Evolutionary conservation across 1,140 invertebrate species (phyloP).

Genomic region (Danaus melanippus): DNA sequence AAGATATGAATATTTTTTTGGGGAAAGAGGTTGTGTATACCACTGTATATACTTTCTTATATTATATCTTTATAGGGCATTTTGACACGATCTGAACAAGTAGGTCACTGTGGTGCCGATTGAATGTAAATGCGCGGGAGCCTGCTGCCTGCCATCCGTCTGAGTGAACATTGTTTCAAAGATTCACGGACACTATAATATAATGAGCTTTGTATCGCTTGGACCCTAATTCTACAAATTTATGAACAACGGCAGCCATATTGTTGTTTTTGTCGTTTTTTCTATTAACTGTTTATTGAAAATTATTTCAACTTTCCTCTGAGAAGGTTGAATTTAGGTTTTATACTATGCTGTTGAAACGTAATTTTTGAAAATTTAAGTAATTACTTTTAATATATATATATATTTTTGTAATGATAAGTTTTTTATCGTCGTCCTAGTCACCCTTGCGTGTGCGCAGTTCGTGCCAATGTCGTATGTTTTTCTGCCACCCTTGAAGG

Average conservation of each 20-base stretch:
- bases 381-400: background rate
- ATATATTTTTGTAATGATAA: constrained; percentile 1
- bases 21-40: too few species aligned
- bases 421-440: constrained; percentile 16
- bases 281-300: too few species aligned
- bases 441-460: constrained; percentile 60
- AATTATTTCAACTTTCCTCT: background rate
- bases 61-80: constrained; percentile 9
- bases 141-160: constrained; percentile 41
- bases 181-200: background rate
- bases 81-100: constrained; percentile 27
- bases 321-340: constrained; percentile 1
- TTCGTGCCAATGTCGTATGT: constrained; percentile 60
- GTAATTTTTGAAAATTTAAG: too few species aligned
- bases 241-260: too few species aligned
- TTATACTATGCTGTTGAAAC: background rate
- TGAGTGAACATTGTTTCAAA: constrained; percentile 19
- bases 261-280: too few species aligned
- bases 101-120: constrained; percentile 53
- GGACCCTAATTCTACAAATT: too few species aligned
- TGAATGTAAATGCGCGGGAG: constrained; percentile 63
- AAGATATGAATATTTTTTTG: too few species aligned
- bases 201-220: too few species aligned
- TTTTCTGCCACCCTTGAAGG: constrained; percentile 59
- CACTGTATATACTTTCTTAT: too few species aligned